Conservation (phyloP, 2,888 invertebrate species). For the Heliconius hortense region DNA sequence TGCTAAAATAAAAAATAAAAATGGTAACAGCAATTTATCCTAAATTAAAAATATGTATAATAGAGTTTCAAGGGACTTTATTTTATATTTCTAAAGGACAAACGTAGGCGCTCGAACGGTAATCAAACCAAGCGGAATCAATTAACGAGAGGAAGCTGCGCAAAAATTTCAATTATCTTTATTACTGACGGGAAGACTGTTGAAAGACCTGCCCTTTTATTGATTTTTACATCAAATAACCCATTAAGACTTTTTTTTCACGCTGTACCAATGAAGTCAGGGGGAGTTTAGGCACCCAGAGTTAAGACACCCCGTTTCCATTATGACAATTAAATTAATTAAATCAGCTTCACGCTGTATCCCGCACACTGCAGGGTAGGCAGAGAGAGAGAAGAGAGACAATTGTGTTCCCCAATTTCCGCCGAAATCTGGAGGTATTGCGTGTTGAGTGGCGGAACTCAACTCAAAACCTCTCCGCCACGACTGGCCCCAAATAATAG, state of each 20-base stretch:
- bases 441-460: too few relatives aligned
- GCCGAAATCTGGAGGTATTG: too few relatives aligned
- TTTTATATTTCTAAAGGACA: background rate
- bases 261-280: too few relatives aligned
- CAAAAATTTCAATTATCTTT: slow-evolving; percentile 20
- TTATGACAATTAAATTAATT: too few relatives aligned
- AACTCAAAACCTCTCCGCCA: too few relatives aligned
- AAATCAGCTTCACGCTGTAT: too few relatives aligned
- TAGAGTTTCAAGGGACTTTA: background rate
- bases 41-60: background rate
- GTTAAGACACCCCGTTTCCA: too few relatives aligned
- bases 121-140: slow-evolving; percentile 12
- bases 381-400: too few relatives aligned
- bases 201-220: background rate
- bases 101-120: slow-evolving; percentile 12
- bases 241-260: too few relatives aligned
- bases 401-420: too few relatives aligned
- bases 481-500: background rate
- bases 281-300: too few relatives aligned
- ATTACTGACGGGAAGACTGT: background rate
- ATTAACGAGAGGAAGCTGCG: slow-evolving; percentile 13
- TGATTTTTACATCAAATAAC: background rate
- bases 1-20: background rate
- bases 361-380: too few relatives aligned
- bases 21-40: background rate